Evolutionary conservation across 2,797 vertebrate genomes (phyloP).

Genomic region (Thaleichthys pacificus): DNA sequence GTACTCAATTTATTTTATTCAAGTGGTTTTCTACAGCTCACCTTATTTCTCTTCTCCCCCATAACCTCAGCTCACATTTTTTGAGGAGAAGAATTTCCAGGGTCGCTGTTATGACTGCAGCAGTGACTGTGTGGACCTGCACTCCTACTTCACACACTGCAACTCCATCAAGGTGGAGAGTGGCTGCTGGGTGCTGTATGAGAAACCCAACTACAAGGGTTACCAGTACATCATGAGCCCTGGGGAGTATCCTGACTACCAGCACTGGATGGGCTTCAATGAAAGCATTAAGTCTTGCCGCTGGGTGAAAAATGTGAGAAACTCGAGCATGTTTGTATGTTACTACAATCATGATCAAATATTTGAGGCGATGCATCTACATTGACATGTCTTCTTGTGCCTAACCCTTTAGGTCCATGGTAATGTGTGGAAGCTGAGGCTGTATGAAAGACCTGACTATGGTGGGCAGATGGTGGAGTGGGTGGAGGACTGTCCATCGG

Average conservation of each 20-base stretch:
- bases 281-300: slow-evolving; percentile 20
- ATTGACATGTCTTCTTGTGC: background rate
- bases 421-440: slow-evolving; percentile 76
- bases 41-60: background rate
- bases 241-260: slow-evolving; percentile 24
- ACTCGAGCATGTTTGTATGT: too few species aligned
- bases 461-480: slow-evolving; percentile 81
- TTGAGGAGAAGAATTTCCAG: slow-evolving; percentile 29
- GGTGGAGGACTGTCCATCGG: slow-evolving; percentile 79
- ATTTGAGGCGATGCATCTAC: too few species aligned
- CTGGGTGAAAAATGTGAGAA: slow-evolving; percentile 16
- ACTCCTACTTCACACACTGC: slow-evolving; percentile 20
- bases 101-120: slow-evolving; percentile 32
- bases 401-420: slow-evolving; percentile 65
- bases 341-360: too few species aligned
- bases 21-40: background rate
- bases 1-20: too few species aligned
- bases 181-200: slow-evolving; percentile 29
- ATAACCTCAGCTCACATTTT: slow-evolving; percentile 23
- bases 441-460: slow-evolving; percentile 83
- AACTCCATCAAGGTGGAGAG: slow-evolving; percentile 29
- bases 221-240: slow-evolving; percentile 24
- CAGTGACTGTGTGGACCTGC: slow-evolving; percentile 25
- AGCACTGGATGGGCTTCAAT: slow-evolving; percentile 11
- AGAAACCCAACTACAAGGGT: slow-evolving; percentile 23